phyloP scores from a whole-genome alignment of 1,140 invertebrate genomes.

The Eufriesea mexicana region DNA sequence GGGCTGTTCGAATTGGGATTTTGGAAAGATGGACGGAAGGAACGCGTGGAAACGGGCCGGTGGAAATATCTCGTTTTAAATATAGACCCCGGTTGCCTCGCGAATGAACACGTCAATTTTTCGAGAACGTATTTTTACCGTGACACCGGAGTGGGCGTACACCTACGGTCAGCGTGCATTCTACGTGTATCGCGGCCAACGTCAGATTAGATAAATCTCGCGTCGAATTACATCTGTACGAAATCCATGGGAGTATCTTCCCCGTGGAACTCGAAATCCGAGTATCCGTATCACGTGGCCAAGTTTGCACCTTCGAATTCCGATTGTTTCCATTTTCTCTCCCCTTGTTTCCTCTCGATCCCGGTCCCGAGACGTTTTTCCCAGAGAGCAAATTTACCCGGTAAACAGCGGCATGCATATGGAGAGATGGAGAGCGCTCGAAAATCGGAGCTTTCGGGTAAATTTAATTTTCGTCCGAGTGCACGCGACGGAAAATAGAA shows the following conservation, averaged over 20 bases:
- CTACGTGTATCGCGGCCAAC: conserved; percentile 3
- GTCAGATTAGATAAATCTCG: conserved; percentile 46
- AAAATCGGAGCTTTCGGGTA: neutral
- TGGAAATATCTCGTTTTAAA: conserved; percentile 22
- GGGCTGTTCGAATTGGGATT: neutral
- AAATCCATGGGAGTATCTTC: neutral
- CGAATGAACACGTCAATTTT: conserved; percentile 10
- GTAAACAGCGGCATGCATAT: neutral
- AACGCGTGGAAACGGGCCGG: neutral
- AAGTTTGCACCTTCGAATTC: neutral
- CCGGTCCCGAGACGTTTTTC: neutral
- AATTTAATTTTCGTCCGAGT: conserved; percentile 3
- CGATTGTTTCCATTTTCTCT: neutral
- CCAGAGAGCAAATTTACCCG: neutral
- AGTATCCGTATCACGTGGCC: neutral
- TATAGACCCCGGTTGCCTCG: neutral
- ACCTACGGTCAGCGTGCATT: neutral
- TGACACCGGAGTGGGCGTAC: conserved; percentile 25
- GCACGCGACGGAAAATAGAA: neutral
- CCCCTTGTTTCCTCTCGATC: too few relatives aligned
- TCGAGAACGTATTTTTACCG: conserved; percentile 20
- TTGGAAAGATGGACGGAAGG: neutral
- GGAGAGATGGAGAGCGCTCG: neutral
- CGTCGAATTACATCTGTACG: conserved; percentile 37
- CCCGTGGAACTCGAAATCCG: neutral